Base-by-base conservation (phyloP, 2,888 invertebrate genomes). In the Himalopsyche tibetana region DNA sequence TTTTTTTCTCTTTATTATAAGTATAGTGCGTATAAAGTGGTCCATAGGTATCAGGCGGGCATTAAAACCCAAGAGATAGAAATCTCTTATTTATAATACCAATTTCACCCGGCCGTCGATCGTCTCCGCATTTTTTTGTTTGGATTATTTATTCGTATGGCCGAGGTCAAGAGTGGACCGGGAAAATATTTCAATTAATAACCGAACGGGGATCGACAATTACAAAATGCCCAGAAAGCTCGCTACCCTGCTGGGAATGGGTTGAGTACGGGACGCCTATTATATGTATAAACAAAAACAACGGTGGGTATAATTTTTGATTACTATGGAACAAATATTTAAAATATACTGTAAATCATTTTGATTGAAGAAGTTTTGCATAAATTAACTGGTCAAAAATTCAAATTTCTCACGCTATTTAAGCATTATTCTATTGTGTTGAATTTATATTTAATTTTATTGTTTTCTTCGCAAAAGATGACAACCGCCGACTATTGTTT, bases 161-260 rank as follows among this genome's bases (percentile, higher is more conserved):
- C 55, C 82, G 69, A 55, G 85, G 83, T 86, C 84, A 85, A 84
- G 79, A 80, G 63, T 56, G 56, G 55, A 69, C 79, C 56, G 63
- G 42, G 74, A 74, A 87, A 88, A 86, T 88, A 88, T 88, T 87
- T 88, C 88, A 87, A 88, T 87, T 88, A 86, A 86, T 84, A 87
- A 85, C 83, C 83, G 84, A 85, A 82, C 55, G 56, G 56, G 63
- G 63, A 63, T 84, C 79, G 84, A 86, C 86, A 86, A 86, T 87
- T 86, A 88, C 79, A 19, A 69, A 79, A 85, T 45, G 38, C 80
- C 38, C 45, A 28, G 74, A 1, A 82, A 80, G 74, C 83, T 40
- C 82, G 83, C 40, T 81, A 42, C 84, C 88, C 88, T 80, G 87
- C 87, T 85, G 82, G 45, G 82, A 84, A 74, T 82, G 63, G 63